Percentiles rank a stretch among this genome's conserved stretches.
phyloP scores from a whole-genome alignment of 2,888 invertebrate species.

The Erynnis tages region DNA sequence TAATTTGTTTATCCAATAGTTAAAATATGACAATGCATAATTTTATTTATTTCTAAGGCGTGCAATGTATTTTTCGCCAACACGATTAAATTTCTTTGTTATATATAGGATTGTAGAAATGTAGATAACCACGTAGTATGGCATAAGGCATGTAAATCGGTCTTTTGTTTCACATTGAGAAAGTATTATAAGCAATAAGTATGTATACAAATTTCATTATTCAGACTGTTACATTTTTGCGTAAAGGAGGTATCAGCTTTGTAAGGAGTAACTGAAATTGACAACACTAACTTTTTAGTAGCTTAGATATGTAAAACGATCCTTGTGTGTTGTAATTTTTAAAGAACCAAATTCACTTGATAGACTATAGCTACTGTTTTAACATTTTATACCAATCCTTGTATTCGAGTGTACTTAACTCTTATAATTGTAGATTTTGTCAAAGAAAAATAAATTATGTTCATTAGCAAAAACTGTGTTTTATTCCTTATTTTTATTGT shows the following conservation, averaged over 20 bases:
- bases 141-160: conserved; percentile 37
- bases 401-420: conserved; percentile 80
- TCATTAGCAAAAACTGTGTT: conserved; percentile 64
- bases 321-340: conserved; percentile 63
- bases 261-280: conserved; percentile 35
- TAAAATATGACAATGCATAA: conserved; percentile 52
- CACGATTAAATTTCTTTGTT: conserved; percentile 44
- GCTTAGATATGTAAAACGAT: conserved; percentile 48
- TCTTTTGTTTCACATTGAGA: conserved; percentile 30
- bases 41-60: conserved; percentile 66
- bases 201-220: conserved; percentile 24
- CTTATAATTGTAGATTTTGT: conserved; percentile 78
- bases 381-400: conserved; percentile 81
- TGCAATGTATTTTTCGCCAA: conserved; percentile 52
- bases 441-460: conserved; percentile 78
- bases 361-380: conserved; percentile 72
- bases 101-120: conserved; percentile 70
- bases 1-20: conserved; percentile 50
- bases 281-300: conserved; percentile 42
- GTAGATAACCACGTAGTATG: conserved; percentile 71
- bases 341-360: conserved; percentile 75
- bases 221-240: conserved; percentile 31
- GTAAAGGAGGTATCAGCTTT: conserved; percentile 31
- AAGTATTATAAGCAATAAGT: conserved; percentile 26
- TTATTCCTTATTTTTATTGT: conserved; percentile 36